Percentiles rank a stretch among this genome's conserved stretches.
Evolutionary conservation across 2,888 invertebrate species (phyloP).

Genomic region (Eupithecia subumbrata): DNA sequence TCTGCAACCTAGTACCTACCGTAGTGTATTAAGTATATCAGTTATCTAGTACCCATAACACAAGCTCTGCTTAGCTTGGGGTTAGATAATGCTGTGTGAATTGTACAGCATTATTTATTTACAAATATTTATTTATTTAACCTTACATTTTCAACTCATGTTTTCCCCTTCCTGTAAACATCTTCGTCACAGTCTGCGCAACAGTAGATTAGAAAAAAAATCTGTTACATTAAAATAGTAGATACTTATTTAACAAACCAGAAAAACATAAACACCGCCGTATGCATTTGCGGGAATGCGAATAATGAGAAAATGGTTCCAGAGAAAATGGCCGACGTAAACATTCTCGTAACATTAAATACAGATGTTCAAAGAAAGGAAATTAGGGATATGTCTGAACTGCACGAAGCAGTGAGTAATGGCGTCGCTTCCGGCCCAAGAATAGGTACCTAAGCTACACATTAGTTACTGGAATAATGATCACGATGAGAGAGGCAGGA

Average conservation of each 20-base stretch:
- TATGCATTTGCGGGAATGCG: not conserved
- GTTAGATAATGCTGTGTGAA: too few species aligned
- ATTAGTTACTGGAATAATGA: conserved; percentile 29
- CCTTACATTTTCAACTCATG: not conserved
- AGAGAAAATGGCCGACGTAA: conserved; percentile 25
- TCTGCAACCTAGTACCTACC: too few species aligned
- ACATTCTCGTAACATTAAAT: conserved; percentile 20
- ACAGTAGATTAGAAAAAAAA: not conserved
- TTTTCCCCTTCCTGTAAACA: not conserved
- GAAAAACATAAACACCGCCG: not conserved
- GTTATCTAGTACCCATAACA: too few species aligned
- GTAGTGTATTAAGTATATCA: too few species aligned
- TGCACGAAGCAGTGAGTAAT: conserved; percentile 44
- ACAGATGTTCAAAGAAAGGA: conserved; percentile 37
- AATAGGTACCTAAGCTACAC: conserved; percentile 12
- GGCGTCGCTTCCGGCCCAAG: conserved; percentile 27
- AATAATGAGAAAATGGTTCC: conserved; percentile 1
- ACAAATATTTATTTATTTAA: too few species aligned
- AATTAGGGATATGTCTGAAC: conserved; percentile 41
- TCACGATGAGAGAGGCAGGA: conserved; percentile 12
- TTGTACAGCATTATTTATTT: too few species aligned
- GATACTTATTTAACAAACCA: not conserved
- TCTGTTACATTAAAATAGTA: not conserved
- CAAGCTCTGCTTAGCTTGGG: too few species aligned
- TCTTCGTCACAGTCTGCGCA: not conserved